Evolutionary conservation across 1,140 invertebrate species (phyloP), one percentile per base, ranked within the genome.

Genomic region (Cyrtorhinus lividipennis): DNA sequence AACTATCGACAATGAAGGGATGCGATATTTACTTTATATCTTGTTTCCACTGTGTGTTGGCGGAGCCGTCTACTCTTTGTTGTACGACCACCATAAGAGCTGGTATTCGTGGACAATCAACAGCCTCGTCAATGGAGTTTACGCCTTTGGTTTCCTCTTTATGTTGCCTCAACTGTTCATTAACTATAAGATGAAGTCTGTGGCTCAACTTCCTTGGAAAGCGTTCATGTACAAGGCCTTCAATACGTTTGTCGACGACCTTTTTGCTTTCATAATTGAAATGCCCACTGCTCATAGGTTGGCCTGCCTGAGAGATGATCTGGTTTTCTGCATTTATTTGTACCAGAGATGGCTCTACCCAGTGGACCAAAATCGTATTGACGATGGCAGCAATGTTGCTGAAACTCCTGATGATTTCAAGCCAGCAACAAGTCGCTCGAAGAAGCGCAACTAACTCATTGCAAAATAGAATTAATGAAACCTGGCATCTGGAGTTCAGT

Each of bases 181-280:
- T 13, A 99, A 99, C 77, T 99, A 99, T 73, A 92, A 93, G 74
- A 76, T 99, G 22, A 98, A 98, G 72, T 98, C 95, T 23, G 96
- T 99, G n/a, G 95, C 95, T 10, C 95, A 98, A 72, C 72, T 99
- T 59, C 96, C 96, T 8, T 98, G 95, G 95, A 83, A 87, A 71
- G 88, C 94, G 38, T 97, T 99, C 71, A 98, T 96, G 84, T 99
- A 98, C 74, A 97, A 98, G 81, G 95, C 95, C 18, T 98, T 98
- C 72, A 99, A 98, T 73, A 99, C 96, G 0, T 98, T 99, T 74
- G 98, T 99, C 67, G 96, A 99, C 74, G 95, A 99, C 75, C 80
- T 99, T 24, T 98, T 99, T 78, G 95, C 95, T 5, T 99, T 99
- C 74, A 92, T 99, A 59, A 95, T 99, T 65, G 94, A 91, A 23